Percentiles rank a stretch among this genome's conserved stretches.
Conservation (phyloP, 2,113 vertebrate genomes). For the Cisticola juncidis region DNA sequence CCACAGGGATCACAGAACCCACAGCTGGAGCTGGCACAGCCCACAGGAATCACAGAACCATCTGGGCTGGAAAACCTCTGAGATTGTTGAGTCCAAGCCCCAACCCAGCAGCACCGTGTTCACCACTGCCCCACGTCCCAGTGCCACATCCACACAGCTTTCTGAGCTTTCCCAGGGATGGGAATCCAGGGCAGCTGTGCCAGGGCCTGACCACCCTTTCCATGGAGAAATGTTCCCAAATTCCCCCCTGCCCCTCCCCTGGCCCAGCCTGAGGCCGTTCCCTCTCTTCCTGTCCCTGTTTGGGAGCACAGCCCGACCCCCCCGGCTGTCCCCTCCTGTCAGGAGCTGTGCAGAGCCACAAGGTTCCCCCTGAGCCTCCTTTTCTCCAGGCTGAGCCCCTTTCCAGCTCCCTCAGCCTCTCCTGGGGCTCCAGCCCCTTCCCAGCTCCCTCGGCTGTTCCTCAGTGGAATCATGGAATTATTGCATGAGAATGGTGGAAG, state of each 20-base stretch:
- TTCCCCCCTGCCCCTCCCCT: rapidly evolving
- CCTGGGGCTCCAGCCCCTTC: too few species aligned
- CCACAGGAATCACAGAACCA: not conserved
- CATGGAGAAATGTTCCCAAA: rapidly evolving
- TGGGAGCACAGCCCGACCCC: not conserved
- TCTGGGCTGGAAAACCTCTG: not conserved
- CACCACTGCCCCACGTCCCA: not conserved
- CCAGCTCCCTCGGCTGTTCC: not conserved
- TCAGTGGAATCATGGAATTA: not conserved
- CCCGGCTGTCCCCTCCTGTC: not conserved
- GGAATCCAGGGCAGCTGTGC: not conserved
- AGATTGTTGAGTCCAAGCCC: not conserved
- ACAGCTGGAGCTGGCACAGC: not conserved
- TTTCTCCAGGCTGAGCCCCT: not conserved
- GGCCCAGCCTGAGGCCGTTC: not conserved
- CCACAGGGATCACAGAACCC: not conserved
- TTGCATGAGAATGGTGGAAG: not conserved
- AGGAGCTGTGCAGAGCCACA: not conserved
- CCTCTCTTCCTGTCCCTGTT: not conserved
- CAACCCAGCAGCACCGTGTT: not conserved
- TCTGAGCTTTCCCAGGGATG: not conserved
- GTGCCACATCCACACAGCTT: not conserved
- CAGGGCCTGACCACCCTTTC: not conserved
- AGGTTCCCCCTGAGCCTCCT: not conserved
- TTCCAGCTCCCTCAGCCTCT: not conserved